These are phyloP conservation scores for Anoplolepis gracilipes DNA, from an alignment of 1,140 invertebrate species.

Conservation along the genomic window DNA sequence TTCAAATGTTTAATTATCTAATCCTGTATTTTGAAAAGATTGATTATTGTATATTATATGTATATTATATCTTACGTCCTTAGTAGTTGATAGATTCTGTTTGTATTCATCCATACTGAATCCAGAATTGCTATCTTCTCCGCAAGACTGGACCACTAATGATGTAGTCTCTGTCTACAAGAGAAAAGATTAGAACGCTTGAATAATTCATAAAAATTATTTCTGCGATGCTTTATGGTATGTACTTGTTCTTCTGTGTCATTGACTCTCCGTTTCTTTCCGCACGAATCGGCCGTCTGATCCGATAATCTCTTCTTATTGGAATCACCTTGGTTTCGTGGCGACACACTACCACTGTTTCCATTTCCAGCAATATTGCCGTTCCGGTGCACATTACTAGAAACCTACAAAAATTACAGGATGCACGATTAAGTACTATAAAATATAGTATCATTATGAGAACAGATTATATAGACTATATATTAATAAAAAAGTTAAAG, in stretches of 20 bases:
- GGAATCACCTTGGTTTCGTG: constrained; percentile 71
- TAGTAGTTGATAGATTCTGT: constrained; percentile 76
- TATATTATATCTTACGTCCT: constrained; percentile 82
- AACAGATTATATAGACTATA: no score
- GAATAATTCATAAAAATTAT: background rate
- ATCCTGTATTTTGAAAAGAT: constrained; percentile 58
- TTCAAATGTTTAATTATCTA: constrained; percentile 68
- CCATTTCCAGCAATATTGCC: constrained; percentile 78
- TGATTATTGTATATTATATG: constrained; percentile 66
- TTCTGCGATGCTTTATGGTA: background rate
- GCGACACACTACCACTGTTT: constrained; percentile 76
- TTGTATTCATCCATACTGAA: constrained; percentile 83
- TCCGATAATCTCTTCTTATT: constrained; percentile 79
- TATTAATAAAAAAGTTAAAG: background rate
- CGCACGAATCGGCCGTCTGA: constrained; percentile 68
- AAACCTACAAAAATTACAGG: constrained; percentile 65
- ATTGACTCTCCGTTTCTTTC: constrained; percentile 78
- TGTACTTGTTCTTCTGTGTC: constrained; percentile 76
- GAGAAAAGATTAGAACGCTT: background rate
- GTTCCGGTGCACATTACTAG: constrained; percentile 76
- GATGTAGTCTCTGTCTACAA: constrained; percentile 77
- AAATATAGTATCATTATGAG: constrained; percentile 4
- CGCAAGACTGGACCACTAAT: constrained; percentile 78
- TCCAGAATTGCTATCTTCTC: constrained; percentile 83
- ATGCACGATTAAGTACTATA: background rate